Percentiles rank a stretch among this genome's conserved stretches.
These are phyloP conservation scores for Gallirallus australis DNA, from an alignment of 2,797 vertebrate genomes.

Conservation along the genomic window DNA sequence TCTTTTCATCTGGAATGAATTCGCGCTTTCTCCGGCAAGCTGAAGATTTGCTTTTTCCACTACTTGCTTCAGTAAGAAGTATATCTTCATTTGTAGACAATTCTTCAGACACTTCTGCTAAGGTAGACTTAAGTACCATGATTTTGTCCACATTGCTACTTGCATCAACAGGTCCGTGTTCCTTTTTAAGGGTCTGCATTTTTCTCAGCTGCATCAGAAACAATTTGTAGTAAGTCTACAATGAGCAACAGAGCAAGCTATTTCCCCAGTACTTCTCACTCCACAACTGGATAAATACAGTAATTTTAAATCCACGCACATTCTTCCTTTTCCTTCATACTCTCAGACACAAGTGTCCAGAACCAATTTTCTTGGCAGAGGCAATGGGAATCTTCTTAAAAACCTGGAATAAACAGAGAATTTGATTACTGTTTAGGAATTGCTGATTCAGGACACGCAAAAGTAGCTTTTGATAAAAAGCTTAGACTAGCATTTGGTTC, in stretches of 20 bases:
- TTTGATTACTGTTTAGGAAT: neutral
- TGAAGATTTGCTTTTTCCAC: conserved; percentile 82
- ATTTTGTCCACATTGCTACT: conserved; percentile 82
- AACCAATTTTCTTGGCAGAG: neutral
- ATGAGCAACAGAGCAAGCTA: conserved; percentile 6
- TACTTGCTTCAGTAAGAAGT: conserved; percentile 77
- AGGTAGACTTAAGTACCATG: conserved; percentile 83
- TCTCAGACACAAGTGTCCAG: neutral
- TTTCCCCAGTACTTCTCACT: conserved; percentile 26
- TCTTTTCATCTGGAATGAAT: conserved; percentile 97
- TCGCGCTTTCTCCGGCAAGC: conserved; percentile 91
- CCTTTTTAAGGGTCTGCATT: conserved; percentile 95
- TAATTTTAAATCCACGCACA: conserved; percentile 66
- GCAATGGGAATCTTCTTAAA: conserved; percentile 4
- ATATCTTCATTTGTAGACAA: conserved; percentile 83
- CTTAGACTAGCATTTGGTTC: neutral
- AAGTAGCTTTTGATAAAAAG: neutral
- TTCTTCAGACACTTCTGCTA: conserved; percentile 82
- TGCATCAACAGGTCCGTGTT: conserved; percentile 81
- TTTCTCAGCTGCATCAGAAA: conserved; percentile 83
- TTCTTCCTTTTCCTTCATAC: conserved; percentile 54
- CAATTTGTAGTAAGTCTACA: conserved; percentile 22
- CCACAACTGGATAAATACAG: conserved; percentile 27
- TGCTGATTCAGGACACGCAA: neutral
- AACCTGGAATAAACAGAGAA: conserved; percentile 65